Evolutionary conservation across 2,888 invertebrate genomes (phyloP), one percentile per base, ranked within the genome.

Genomic region (Drosophila merina): DNA sequence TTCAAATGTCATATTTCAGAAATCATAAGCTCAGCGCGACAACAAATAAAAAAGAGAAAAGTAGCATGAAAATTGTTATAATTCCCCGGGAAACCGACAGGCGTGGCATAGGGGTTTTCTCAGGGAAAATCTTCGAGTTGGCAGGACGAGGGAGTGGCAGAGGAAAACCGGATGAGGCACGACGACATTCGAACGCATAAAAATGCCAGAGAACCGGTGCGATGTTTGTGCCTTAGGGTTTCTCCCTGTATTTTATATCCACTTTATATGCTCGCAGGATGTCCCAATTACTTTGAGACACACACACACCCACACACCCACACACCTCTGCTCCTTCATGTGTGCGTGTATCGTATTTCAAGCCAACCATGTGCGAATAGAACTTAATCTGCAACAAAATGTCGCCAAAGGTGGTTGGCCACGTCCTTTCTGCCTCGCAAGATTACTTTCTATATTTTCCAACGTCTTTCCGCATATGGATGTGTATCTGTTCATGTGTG

Each of bases 371-470:
- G 89, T 89, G 90, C 90, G 91, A 89, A 90, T 90, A 87, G 90
- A 87, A 90, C 89, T 89, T 90, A 89, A 90, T 90, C 90, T 90
- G 88, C 90, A 89, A 90, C 91, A 90, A 90, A 90, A 90, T 89
- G 90, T 89, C 88, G 87, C 82, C 88, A 87, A 87, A 89, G 88
- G 89, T 84, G 88, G 86, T 84, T 86, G 89, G 66, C 67, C 55
- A 66, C 47, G 47, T 72, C 57, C 57, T 60, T 67, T 63, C 52
- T 75, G 71, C 75, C 76, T 76, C 72, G 72, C 62, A 75, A 76
- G 89, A 81, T 88, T 88, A 87, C 88, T 89, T 89, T 86, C 87
- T 89, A 88, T 89, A 87, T 88, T 88, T 86, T 79, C 78, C 72
- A 88, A 73, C 76, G 82, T 87, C 86, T 85, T 72, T 63, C 58